Evolutionary conservation across 2,888 invertebrate species (phyloP), one percentile per base, ranked within the genome.

Genomic region (Lacanobia wlatinum): DNA sequence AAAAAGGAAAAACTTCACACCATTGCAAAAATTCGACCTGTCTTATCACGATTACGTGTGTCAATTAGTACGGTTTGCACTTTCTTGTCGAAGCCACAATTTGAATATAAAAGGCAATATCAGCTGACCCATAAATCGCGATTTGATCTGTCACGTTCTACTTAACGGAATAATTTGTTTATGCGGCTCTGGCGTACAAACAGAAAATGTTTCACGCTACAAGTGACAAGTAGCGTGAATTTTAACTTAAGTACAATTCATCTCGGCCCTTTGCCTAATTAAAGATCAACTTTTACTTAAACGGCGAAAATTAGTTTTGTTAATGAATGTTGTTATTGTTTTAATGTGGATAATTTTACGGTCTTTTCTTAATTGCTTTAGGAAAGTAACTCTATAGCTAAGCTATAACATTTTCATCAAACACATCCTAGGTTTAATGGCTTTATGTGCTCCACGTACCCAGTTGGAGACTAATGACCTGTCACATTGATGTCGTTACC

Each of bases 111-210:
- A 87, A 87, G 73, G 76, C 80, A 77, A 91, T 93, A 93, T 90
- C 87, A 87, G 85, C 85, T 94, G 94, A 93, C 94, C 95, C 90
- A 93, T 93, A 94, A 94, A 92, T 92, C 69, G 88, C 89, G 90
- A 94, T 90, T 85, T 84, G 88, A 90, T 95, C 93, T 93, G 95
- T 95, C 90, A 92, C 94, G 96, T 92, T 94, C 96, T 95, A 95
- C 91, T 96, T 94, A 90, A 80, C 90, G 87, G 85, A 68, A 79
- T 91, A 90, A 91, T 90, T 88, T 84, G 87, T 85, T 84, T 87
- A 83, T 79, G 84, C 86, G 73, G 78, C 70, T 72, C 78, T 73
- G 73, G 53, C 73, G 82, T 81, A 77, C 85, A 82, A 84, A 84
- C 86, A 87, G 86, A 82, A 81, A 86, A 84, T 80, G 76, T 86